phyloP scores from a whole-genome alignment of 2,113 vertebrate species.

The Clarias macrocephalus region DNA sequence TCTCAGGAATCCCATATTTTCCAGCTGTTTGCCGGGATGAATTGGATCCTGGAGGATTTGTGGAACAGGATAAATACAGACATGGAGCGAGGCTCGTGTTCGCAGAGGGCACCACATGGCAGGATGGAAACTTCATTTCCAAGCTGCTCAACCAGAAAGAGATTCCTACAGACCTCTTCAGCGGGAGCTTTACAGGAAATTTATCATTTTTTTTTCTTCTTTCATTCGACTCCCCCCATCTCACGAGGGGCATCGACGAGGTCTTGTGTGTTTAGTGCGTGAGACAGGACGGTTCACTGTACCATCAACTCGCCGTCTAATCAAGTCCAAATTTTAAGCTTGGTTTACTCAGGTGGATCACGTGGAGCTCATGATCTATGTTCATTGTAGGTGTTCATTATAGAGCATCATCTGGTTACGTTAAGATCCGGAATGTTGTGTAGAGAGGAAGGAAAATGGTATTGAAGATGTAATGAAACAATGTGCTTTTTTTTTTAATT shows the following conservation, averaged over 20 bases:
- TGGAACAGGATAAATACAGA: constrained; percentile 73
- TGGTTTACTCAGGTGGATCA: constrained; percentile 55
- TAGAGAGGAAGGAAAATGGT: constrained; percentile 50
- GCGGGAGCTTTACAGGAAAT: constrained; percentile 63
- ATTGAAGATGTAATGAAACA: background rate
- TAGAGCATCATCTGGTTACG: constrained; percentile 47
- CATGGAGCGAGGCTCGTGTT: constrained; percentile 54
- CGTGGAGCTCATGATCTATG: constrained; percentile 44
- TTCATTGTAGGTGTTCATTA: constrained; percentile 42
- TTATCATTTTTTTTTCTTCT: no score
- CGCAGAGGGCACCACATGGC: constrained; percentile 61
- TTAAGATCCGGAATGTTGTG: constrained; percentile 33
- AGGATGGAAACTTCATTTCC: constrained; percentile 74
- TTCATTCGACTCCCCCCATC: background rate
- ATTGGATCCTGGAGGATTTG: constrained; percentile 69
- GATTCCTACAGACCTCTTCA: constrained; percentile 44
- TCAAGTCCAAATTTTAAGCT: constrained; percentile 68
- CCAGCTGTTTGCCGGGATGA: constrained; percentile 66
- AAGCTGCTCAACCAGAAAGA: constrained; percentile 57
- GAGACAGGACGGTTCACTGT: constrained; percentile 63
- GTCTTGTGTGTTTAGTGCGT: constrained; percentile 48
- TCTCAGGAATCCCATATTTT: constrained; percentile 69
- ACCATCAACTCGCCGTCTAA: constrained; percentile 70
- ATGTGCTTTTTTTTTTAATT: no score
- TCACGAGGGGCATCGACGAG: constrained; percentile 32